Evolutionary conservation across 1,140 invertebrate species (phyloP), one percentile per base, ranked within the genome.

Genomic region (Bombus haemorrhoidalis): DNA sequence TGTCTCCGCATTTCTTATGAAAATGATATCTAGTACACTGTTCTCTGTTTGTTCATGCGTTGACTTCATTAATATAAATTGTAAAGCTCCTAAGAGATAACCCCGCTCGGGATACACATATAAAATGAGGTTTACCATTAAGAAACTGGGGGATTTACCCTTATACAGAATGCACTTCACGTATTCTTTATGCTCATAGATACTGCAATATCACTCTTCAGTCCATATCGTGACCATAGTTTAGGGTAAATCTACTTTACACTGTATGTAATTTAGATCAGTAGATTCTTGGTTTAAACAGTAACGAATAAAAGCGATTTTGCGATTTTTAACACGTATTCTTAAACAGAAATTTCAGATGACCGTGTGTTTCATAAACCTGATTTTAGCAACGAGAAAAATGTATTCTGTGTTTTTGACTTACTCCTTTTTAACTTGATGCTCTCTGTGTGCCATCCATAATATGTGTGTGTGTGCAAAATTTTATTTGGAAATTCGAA

Each of bases 1-100:
- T 78, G 34, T 41, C 62, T 18, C 12, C 9, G 41, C 25, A 32
- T 28, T 71, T 62, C 82, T 84, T 57, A 57, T 12, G 75, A 84
- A 47, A 43, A 57, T 83, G 62, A 83, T 79, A 84, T 79, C 82
- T n/a, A 76, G 81, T 66, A 37, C 81, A 76, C 43, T 34, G 6
- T 34, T 53, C 62, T 25, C 69, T 66, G 80, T 72, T 74, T 78
- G 43, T 79, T 89, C 76, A 83, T 75, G 64, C 79, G 78, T 87
- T 89, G 53, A 85, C 79, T 84, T 43, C 75, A 85, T 89, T 90
- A 87, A 89, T 89, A 89, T 90, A 89, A 85, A 89, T 89, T 82
- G 74, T 75, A 85, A 81, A 39, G 59, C 47, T 80, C 82, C 59
- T 71, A 37, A 9, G 78, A 85, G 81, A 89, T 85, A 90, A 66